Base-by-base conservation (phyloP, 2,113 vertebrate genomes). In the Paratilapia polleni region DNA sequence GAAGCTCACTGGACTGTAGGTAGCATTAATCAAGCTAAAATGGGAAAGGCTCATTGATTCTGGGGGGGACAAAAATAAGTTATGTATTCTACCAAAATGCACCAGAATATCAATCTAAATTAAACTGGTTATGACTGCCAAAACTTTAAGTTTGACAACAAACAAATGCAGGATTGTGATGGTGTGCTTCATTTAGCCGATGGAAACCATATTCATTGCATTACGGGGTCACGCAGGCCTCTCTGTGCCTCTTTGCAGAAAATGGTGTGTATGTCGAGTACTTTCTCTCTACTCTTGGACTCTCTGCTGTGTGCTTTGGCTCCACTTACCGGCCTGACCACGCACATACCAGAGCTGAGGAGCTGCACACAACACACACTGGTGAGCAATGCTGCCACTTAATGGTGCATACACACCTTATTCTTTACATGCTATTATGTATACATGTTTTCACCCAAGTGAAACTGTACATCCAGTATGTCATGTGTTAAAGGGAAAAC, bases 241-340 rank as follows among this genome's bases (percentile, higher is more conserved):
- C 70, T 82, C 1, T 77, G 2, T 88, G 19, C 87, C 31, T 87
- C 36, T 17, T 80, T 93, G 11, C 83, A 99, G 98, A 98, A 98
- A 28, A 97, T 96, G 95, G 97, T 99, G 85, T 97, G 97, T 1
- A 94, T 98, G 86, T 97, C 97, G 0, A 96, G 97, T 80, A 97
- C 97, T 90, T 91, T 98, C 85, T 98, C 98, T 13, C 96, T 99
- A 28, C 97, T 99, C 49, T 87, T 99, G 88, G 98, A 99, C 94
- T 98, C 98, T 76, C 96, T 99, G 47, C 95, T 99, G 64, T 99
- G 98, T 91, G 97, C 97, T n/a, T 94, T 99, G 83, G 97, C 96
- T 43, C 98, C 98, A 0, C 91, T 99, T 70, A 88, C 96, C 0
- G 97, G 97, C 91, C 97, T 99, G 84, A 99, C 98, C 49, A 91